Conservation (phyloP, 2,888 invertebrate genomes). For the Chirona hameri region DNA sequence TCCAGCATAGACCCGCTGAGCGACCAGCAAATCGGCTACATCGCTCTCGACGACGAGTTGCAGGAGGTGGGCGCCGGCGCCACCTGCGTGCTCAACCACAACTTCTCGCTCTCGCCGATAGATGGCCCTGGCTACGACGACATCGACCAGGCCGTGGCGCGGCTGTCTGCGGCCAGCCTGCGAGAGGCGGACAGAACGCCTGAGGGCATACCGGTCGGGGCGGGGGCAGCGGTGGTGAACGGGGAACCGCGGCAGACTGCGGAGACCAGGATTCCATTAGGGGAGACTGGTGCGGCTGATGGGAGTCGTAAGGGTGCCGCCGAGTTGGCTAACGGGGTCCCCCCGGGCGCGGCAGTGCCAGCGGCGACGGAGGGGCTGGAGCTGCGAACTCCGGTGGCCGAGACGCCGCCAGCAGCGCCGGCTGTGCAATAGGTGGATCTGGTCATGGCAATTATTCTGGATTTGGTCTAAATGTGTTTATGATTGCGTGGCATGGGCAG, state of each 20-base stretch:
- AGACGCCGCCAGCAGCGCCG: background rate
- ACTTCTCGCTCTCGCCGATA: constrained; percentile 1
- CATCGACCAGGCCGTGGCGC: constrained; percentile 25
- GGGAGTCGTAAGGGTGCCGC: too few relatives aligned
- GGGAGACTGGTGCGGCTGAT: too few relatives aligned
- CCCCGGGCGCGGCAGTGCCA: too few relatives aligned
- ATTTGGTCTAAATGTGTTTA: background rate
- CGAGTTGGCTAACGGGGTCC: too few relatives aligned
- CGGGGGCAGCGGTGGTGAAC: background rate
- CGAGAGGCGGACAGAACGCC: background rate
- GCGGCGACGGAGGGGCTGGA: background rate
- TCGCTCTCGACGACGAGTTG: constrained; percentile 8
- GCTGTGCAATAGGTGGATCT: background rate
- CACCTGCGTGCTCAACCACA: constrained; percentile 24
- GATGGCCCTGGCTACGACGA: background rate
- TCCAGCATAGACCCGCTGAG: constrained; percentile 6
- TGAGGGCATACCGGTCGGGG: background rate
- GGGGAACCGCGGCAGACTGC: background rate
- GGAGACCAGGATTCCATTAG: too few relatives aligned
- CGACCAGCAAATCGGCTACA: constrained; percentile 23
- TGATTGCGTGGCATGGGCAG: too few relatives aligned
- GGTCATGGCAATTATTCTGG: background rate
- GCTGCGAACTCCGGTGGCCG: background rate
- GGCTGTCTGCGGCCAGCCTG: background rate
- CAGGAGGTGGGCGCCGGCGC: background rate